A percentile compares a stretch with the other conserved stretches of the same genome.
Conservation (phyloP, 2,888 invertebrate species). For the Cataglyphis livida region DNA sequence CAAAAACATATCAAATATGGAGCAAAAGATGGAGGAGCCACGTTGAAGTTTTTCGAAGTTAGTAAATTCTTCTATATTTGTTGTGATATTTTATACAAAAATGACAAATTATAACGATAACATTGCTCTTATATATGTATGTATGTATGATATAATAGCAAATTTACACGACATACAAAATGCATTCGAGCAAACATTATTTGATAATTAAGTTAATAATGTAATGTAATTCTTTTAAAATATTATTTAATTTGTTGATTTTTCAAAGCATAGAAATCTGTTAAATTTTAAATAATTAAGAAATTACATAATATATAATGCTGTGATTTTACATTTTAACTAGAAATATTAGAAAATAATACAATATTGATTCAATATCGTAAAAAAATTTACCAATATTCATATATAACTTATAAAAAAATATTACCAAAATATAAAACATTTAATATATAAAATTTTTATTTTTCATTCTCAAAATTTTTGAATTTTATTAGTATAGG, state of each 20-base stretch:
- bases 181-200: background rate
- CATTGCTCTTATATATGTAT: background rate
- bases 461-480: background rate
- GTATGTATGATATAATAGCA: background rate
- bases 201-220: background rate
- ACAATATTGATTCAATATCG: no score
- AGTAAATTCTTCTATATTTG: slow-evolving; percentile 59
- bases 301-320: no score
- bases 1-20: slow-evolving; percentile 95
- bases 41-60: slow-evolving; percentile 95
- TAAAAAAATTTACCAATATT: no score
- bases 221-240: background rate
- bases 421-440: background rate
- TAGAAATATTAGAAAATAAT: no score
- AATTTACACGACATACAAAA: background rate
- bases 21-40: slow-evolving; percentile 93
- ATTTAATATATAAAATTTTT: background rate
- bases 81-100: background rate
- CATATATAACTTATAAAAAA: no score
- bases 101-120: background rate
- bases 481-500: background rate
- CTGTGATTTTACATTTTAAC: no score
- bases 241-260: background rate
- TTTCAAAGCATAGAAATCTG: background rate
- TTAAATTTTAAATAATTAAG: no score